These are phyloP conservation scores for Erpornis zantholeuca DNA, from an alignment of 2,113 vertebrate species.

Conservation along the genomic window DNA sequence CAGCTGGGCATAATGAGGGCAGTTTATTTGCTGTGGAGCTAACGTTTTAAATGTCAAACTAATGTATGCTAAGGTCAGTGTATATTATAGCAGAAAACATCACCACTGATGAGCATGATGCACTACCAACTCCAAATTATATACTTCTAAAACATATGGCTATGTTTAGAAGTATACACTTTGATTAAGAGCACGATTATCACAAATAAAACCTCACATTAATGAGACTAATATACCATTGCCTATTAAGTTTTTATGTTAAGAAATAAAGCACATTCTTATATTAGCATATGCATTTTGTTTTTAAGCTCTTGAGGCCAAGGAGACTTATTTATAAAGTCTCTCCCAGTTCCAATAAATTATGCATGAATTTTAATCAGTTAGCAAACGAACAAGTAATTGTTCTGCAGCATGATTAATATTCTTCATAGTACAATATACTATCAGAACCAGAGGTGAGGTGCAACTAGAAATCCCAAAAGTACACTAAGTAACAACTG, in stretches of 20 bases:
- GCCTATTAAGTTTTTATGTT: slow-evolving; percentile 63
- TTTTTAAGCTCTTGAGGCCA: slow-evolving; percentile 72
- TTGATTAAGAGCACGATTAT: slow-evolving; percentile 53
- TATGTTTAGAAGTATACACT: slow-evolving; percentile 13
- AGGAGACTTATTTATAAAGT: slow-evolving; percentile 74
- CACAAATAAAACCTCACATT: slow-evolving; percentile 51
- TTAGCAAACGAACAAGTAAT: slow-evolving; percentile 80
- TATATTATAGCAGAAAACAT: background rate
- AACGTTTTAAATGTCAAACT: background rate
- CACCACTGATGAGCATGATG: background rate
- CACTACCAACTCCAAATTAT: background rate
- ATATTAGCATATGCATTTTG: slow-evolving; percentile 72
- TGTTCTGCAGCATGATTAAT: slow-evolving; percentile 80
- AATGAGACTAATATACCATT: slow-evolving; percentile 62
- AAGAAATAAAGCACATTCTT: slow-evolving; percentile 56
- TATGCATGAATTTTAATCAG: slow-evolving; percentile 84
- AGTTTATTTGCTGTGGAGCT: slow-evolving; percentile 14
- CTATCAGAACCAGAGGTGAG: slow-evolving; percentile 69
- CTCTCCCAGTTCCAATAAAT: slow-evolving; percentile 76
- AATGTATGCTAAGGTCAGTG: slow-evolving; percentile 9
- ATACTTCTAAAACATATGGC: background rate
- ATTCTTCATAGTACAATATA: slow-evolving; percentile 75
- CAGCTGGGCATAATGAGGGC: background rate
- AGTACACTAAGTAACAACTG: slow-evolving; percentile 65
- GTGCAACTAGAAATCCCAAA: slow-evolving; percentile 65